phyloP scores from a whole-genome alignment of 2,113 vertebrate genomes.

The Oxygymnocypris stewartii region DNA sequence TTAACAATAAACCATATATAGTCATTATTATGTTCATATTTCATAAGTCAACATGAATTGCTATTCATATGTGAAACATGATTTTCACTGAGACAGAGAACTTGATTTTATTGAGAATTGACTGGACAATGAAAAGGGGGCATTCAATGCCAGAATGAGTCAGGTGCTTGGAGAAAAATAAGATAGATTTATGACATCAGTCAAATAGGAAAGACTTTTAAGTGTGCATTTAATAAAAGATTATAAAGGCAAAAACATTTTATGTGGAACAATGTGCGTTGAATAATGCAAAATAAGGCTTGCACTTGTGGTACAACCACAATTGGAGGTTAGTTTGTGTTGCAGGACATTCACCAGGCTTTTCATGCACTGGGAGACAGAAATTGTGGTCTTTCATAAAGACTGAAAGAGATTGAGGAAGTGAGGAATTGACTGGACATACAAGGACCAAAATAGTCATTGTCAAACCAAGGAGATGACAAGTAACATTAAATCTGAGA shows the following conservation, averaged over 20 bases:
- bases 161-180: neutral
- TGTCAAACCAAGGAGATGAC: slow-evolving; percentile 2
- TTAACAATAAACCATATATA: neutral
- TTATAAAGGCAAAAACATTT: neutral
- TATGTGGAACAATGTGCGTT: neutral
- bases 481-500: neutral
- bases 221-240: neutral
- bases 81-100: neutral
- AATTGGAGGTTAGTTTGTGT: neutral
- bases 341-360: neutral
- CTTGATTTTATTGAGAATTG: neutral
- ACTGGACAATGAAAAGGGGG: neutral
- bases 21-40: neutral
- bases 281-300: neutral
- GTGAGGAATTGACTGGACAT: neutral
- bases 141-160: too few relatives aligned
- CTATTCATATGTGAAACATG: neutral
- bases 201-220: neutral
- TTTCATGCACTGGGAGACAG: neutral
- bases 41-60: neutral
- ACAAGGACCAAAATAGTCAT: neutral
- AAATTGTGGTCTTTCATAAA: neutral
- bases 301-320: neutral
- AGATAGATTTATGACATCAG: neutral
- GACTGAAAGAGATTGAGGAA: neutral